These are phyloP conservation scores for Bombus terrestris DNA, from an alignment of 1,140 invertebrate species.

Conservation along the genomic window DNA sequence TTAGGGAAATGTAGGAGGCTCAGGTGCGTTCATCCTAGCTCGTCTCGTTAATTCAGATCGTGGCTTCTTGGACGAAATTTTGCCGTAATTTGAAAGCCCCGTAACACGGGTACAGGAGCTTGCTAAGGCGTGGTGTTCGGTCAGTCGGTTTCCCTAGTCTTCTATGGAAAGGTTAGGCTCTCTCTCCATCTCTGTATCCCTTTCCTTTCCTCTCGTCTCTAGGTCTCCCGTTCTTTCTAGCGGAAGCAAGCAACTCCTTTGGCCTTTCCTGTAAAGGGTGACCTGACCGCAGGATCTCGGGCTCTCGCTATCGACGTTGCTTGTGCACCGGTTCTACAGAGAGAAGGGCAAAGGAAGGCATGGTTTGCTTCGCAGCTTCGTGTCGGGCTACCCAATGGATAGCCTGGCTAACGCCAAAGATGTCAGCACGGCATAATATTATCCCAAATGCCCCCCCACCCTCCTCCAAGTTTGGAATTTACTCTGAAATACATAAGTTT, in stretches of 20 bases:
- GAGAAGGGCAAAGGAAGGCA: constrained; percentile 62
- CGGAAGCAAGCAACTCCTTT: constrained; percentile 74
- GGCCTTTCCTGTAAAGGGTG: constrained; percentile 77
- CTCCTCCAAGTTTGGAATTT: constrained; percentile 62
- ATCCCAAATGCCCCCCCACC: constrained; percentile 52
- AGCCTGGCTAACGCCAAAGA: constrained; percentile 73
- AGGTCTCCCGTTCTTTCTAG: constrained; percentile 41
- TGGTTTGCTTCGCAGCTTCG: constrained; percentile 52
- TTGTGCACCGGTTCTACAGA: constrained; percentile 51
- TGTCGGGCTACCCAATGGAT: constrained; percentile 68
- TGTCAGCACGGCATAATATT: constrained; percentile 74
- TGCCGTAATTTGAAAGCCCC: constrained; percentile 80
- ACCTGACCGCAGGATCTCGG: constrained; percentile 80
- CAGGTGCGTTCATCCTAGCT: constrained; percentile 61
- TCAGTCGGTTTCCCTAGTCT: constrained; percentile 65
- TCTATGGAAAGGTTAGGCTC: constrained; percentile 64
- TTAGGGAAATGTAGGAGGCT: constrained; percentile 45
- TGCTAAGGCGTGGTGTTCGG: constrained; percentile 71
- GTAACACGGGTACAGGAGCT: constrained; percentile 63
- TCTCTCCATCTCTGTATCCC: constrained; percentile 3
- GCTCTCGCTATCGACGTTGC: constrained; percentile 78
- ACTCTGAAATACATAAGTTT: constrained; percentile 69
- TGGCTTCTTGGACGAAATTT: constrained; percentile 77
- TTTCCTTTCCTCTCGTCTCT: constrained; percentile 1
- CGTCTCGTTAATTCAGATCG: constrained; percentile 74